These are phyloP conservation scores for Drosophila atripex DNA, from an alignment of 2,888 invertebrate species.

Conservation along the genomic window DNA sequence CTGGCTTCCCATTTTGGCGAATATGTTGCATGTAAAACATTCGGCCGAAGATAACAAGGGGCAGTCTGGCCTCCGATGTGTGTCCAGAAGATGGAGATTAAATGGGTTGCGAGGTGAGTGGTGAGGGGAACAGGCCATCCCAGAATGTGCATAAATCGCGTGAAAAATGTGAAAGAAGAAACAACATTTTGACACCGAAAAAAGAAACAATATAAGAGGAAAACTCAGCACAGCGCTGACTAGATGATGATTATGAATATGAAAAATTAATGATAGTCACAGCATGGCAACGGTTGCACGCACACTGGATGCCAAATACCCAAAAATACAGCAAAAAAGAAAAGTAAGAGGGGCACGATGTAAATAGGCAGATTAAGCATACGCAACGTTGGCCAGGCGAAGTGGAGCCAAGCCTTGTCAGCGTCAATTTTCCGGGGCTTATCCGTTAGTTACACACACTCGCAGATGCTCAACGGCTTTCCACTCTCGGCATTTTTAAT, in stretches of 20 bases:
- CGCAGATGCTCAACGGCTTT: constrained; percentile 46
- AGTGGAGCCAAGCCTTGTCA: constrained; percentile 67
- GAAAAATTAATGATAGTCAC: constrained; percentile 81
- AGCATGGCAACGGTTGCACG: constrained; percentile 78
- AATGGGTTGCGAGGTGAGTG: constrained; percentile 26
- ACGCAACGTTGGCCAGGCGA: constrained; percentile 67
- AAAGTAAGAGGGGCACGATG: constrained; percentile 47
- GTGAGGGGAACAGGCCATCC: constrained; percentile 32
- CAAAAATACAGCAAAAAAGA: background rate
- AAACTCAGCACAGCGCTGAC: constrained; percentile 49
- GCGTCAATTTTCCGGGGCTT: constrained; percentile 72
- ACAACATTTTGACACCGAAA: constrained; percentile 73
- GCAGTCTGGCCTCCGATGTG: background rate
- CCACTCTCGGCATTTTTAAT: constrained; percentile 67
- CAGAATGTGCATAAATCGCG: constrained; percentile 71
- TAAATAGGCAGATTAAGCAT: constrained; percentile 74
- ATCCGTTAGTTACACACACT: constrained; percentile 70
- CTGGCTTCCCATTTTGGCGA: constrained; percentile 39
- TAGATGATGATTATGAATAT: constrained; percentile 80
- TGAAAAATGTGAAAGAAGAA: constrained; percentile 76
- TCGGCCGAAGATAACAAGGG: constrained; percentile 36
- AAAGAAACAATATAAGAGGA: constrained; percentile 40
- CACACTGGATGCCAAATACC: constrained; percentile 60
- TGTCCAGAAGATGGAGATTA: constrained; percentile 43
- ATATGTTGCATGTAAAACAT: constrained; percentile 63